Evolutionary conservation across 2,113 vertebrate genomes (phyloP).

Genomic region (Limnothrissa miodon): DNA sequence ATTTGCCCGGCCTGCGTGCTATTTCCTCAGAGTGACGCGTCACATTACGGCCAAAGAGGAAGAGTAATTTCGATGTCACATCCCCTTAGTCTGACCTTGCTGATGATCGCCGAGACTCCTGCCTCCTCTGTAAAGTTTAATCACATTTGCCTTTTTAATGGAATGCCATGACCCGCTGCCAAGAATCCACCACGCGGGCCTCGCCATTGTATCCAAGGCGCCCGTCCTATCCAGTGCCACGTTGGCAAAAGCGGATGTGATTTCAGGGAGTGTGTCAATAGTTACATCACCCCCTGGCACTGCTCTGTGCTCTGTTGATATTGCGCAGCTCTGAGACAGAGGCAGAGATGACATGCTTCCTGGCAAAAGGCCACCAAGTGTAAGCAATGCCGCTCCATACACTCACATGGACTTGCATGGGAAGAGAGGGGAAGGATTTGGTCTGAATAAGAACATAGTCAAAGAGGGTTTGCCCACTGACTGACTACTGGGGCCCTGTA

Average conservation of each 20-base stretch:
- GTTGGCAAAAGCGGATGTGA: slow-evolving; percentile 47
- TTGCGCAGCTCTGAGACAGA: slow-evolving; percentile 40
- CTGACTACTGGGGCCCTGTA: background rate
- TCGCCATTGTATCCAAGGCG: background rate
- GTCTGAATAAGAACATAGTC: background rate
- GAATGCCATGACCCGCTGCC: slow-evolving; percentile 56
- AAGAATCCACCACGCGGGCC: slow-evolving; percentile 63
- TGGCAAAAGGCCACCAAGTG: slow-evolving; percentile 41
- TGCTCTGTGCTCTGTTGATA: slow-evolving; percentile 53
- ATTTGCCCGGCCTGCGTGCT: slow-evolving; percentile 60
- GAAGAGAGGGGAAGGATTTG: background rate
- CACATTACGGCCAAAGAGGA: slow-evolving; percentile 69
- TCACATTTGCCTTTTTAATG: slow-evolving; percentile 77
- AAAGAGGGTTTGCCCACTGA: background rate
- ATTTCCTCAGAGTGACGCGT: slow-evolving; percentile 70
- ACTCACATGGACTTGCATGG: slow-evolving; percentile 17
- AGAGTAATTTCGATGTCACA: slow-evolving; percentile 75
- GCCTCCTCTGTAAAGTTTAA: slow-evolving; percentile 67
- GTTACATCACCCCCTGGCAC: slow-evolving; percentile 62
- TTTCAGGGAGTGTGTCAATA: slow-evolving; percentile 70
- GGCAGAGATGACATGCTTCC: slow-evolving; percentile 38
- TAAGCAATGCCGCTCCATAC: background rate
- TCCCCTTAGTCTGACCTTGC: slow-evolving; percentile 69
- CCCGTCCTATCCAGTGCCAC: slow-evolving; percentile 28
- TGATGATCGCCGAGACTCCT: slow-evolving; percentile 64